Percentiles rank a stretch among this genome's conserved stretches.
Evolutionary conservation across 2,113 vertebrate genomes (phyloP).

Genomic region (Mirounga angustirostris): DNA sequence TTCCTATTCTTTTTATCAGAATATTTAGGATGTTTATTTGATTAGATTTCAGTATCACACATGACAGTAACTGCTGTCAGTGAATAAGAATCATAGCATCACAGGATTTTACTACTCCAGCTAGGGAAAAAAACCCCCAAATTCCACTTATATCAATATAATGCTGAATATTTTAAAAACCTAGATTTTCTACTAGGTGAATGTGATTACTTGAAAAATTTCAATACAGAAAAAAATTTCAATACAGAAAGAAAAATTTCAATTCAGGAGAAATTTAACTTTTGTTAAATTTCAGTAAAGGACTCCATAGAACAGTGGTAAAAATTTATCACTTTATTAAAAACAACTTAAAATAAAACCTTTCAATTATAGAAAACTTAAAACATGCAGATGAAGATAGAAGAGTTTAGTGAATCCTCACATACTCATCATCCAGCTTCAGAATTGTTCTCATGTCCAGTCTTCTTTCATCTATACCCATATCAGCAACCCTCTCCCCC

Average conservation of each 20-base stretch:
- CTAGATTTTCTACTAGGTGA: background rate
- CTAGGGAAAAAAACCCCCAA: background rate
- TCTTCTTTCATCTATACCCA: background rate
- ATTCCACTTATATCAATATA: background rate
- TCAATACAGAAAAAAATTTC: background rate
- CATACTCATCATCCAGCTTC: background rate
- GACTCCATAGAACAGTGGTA: background rate
- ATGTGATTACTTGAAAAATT: background rate
- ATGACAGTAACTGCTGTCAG: background rate
- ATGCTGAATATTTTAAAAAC: conserved; percentile 17
- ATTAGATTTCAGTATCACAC: background rate
- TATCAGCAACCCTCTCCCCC: background rate
- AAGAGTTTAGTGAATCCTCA: background rate
- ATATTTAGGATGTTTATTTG: background rate
- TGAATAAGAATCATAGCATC: background rate
- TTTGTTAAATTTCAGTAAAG: background rate
- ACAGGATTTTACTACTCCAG: background rate
- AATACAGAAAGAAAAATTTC: background rate
- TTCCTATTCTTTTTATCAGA: background rate
- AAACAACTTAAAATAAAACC: background rate
- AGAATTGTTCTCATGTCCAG: background rate
- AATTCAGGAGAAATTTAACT: background rate
- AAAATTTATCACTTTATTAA: conserved; percentile 39
- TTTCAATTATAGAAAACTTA: conserved; percentile 33
- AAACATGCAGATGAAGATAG: background rate